Evolutionary conservation across 2,113 vertebrate genomes (phyloP).

Genomic region (Haliaeetus leucogaster): DNA sequence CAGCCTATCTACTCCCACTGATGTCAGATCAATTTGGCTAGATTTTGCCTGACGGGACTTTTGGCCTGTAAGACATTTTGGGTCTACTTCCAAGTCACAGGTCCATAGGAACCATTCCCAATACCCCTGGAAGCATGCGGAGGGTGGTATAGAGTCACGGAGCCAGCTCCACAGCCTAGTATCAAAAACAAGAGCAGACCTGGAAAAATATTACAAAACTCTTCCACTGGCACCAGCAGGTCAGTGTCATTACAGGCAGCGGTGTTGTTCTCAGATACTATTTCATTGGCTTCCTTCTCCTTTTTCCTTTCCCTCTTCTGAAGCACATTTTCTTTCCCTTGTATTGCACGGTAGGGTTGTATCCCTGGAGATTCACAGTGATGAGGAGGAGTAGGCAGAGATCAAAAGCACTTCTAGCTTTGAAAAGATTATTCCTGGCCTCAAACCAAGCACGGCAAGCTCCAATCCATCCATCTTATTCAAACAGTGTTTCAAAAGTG

Average conservation of each 20-base stretch:
- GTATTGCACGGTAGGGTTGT: constrained; percentile 57
- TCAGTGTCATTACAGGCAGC: constrained; percentile 51
- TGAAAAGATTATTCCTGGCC: constrained; percentile 81
- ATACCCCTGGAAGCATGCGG: neutral
- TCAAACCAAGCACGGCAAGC: constrained; percentile 72
- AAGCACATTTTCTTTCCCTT: constrained; percentile 64
- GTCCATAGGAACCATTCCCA: neutral
- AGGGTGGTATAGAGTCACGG: neutral
- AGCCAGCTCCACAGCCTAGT: neutral
- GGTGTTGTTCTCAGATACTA: constrained; percentile 64
- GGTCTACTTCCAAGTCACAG: neutral
- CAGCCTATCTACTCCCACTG: fast-evolving
- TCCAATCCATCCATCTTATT: constrained; percentile 77
- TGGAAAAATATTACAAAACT: constrained; percentile 63
- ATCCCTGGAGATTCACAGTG: constrained; percentile 74
- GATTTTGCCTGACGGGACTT: neutral
- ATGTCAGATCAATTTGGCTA: neutral
- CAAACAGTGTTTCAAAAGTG: constrained; percentile 74
- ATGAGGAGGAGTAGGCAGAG: constrained; percentile 72
- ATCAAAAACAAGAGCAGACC: constrained; percentile 60
- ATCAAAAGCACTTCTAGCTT: constrained; percentile 76
- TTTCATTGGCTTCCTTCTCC: constrained; percentile 65
- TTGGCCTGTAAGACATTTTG: neutral
- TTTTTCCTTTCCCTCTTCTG: constrained; percentile 63
- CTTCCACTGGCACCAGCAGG: constrained; percentile 60